Evolutionary conservation across 2,113 vertebrate species (phyloP), one percentile per base, ranked within the genome.

Genomic region (Ochotona princeps): DNA sequence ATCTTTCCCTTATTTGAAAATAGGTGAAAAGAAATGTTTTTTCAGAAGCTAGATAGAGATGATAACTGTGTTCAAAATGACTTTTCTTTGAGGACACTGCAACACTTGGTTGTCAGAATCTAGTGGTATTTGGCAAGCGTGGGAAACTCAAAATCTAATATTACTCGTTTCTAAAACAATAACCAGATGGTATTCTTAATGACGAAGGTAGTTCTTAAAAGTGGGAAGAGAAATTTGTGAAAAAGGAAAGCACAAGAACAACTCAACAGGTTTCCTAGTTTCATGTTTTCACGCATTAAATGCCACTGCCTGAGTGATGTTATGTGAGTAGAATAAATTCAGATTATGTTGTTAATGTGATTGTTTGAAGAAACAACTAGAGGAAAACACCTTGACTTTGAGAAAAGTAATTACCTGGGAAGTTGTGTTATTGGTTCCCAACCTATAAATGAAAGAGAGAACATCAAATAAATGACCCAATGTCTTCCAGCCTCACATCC

Each of bases 391-490:
- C 75, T 0, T 2, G 49, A 54, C 63, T 95, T 91, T 67, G 51
- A 79, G 85, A 85, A 81, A 87, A 96, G 49, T 38, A 88, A 79
- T 97, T 97, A 98, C 98, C 97, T 98, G 97, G 49, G 65, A 38
- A 79, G 60, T 35, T 9, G 79, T 32, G 28, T 92, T 93, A 69
- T 79, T 87, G 88, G 91, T 91, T 97, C 98, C 97, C 96, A 98
- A 95, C 94, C 99, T 99, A 96, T 63, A 97, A 98, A 86, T 3
- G 49, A 94, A 95, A 97, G 78, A 97, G 84, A 85, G 78, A 97
- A 96, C 74, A 96, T 88, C n/a, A 80, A 38, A 20, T 82, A 82
- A 94, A 94, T 67, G 8, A 69, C 90, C 38, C 25, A 28, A 30
- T 76, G 44, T 35, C 1, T 86, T 87, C 80, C 49, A 82, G 84